Evolutionary conservation across 2,113 vertebrate genomes (phyloP).

Genomic region (Reinhardtius hippoglossoides): DNA sequence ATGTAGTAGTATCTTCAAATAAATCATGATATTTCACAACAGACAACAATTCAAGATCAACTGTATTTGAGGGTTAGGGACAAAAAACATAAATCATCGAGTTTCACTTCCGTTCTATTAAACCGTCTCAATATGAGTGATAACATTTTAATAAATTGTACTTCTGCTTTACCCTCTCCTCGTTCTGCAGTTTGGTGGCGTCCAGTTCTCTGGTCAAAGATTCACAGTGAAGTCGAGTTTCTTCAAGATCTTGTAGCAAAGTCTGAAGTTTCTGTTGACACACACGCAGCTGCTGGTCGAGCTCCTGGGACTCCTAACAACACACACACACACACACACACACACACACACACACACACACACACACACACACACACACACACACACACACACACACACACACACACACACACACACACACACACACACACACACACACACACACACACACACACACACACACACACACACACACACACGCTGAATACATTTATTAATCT

Average conservation of each 20-base stretch:
- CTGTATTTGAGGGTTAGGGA: no score
- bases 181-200: constrained; percentile 75
- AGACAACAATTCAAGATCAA: no score
- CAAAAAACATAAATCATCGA: neutral
- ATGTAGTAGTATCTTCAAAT: no score
- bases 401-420: no score
- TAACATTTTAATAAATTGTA: neutral
- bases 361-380: no score
- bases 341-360: neutral
- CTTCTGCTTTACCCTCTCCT: constrained; percentile 81
- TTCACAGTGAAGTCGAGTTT: constrained; percentile 76
- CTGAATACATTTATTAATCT: neutral
- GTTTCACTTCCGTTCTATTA: neutral
- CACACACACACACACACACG: neutral
- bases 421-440: neutral
- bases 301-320: constrained; percentile 75
- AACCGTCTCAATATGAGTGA: neutral
- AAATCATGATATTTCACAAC: no score
- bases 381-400: no score
- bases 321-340: constrained; percentile 63
- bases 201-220: constrained; percentile 81
- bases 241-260: constrained; percentile 75
- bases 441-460: no score
- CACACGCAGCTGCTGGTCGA: constrained; percentile 79
- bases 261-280: constrained; percentile 81